Base-by-base conservation (phyloP, 2,113 vertebrate species). In the Macrotis lagotis region DNA sequence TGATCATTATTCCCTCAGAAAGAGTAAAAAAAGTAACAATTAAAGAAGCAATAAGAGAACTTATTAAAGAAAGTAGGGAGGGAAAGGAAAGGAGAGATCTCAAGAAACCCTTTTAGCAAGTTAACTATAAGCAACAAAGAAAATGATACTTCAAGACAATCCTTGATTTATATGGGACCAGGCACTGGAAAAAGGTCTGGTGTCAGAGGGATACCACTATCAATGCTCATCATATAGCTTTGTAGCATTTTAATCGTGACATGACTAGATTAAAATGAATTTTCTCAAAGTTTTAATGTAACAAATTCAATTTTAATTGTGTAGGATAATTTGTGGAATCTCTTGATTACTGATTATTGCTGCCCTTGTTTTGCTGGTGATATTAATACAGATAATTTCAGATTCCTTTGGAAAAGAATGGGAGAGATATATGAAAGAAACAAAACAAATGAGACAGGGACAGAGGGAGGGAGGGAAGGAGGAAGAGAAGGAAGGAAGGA, bases 261-360 rank as follows among this genome's bases (percentile, higher is more conserved):
- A 89, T 66, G 74, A 74, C 96, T 97, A 96, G 90, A 93, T 94
- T 95, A 97, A 97, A 98, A 98, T 97, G 97, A 94, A 98, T 98
- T 95, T 97, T 96, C 97, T 97, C 97, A 95, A 92, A 94, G 91
- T 93, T 51, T 97, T 97, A 95, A 96, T 97, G 97, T 96, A 95
- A 94, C 96, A 96, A 98, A 97, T 97, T 98, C 94, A 96, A 96
- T 97, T 96, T 37, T 97, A 97, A 97, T 90, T 26, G 0, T 95
- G 55, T 49, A 51, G 89, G 55, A 93, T 83, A 49, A 14, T 96
- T 96, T 96, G 88, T n/a, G 26, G 93, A 94, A 48, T n/a, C 50
- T 96, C 89, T 0, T 66, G 94, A 51, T 91, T 92, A 94, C 96
- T 93, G n/a, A 12, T 93, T 93, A 50, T 10, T 25, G 90, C 52